Conservation (phyloP, 2,113 vertebrate species). For the Lepisosteus osseus region DNA sequence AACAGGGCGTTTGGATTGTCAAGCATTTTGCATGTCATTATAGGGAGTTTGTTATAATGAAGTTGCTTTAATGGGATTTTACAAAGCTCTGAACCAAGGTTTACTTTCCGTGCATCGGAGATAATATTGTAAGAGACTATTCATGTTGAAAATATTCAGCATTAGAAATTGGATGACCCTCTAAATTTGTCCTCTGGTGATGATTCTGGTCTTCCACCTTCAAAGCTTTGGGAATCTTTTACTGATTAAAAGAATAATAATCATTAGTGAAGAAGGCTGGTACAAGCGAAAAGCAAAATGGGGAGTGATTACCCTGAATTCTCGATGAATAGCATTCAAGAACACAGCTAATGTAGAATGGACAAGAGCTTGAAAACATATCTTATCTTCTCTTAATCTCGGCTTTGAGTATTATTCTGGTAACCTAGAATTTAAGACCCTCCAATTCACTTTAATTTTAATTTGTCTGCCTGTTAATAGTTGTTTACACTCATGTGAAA, state of each 20-base stretch:
- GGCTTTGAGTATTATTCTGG: too few relatives aligned
- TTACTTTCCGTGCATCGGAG: slow-evolving; percentile 35
- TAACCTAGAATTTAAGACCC: too few relatives aligned
- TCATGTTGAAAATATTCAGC: slow-evolving; percentile 52
- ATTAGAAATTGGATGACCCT: slow-evolving; percentile 26
- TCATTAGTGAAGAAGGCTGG: slow-evolving; percentile 36
- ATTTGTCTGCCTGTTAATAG: too few relatives aligned
- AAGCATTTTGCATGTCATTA: slow-evolving; percentile 52
- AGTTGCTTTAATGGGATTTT: slow-evolving; percentile 64
- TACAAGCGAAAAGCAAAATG: slow-evolving; percentile 30
- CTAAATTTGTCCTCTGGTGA: slow-evolving; percentile 40
- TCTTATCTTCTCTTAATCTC: too few relatives aligned
- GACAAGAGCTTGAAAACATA: slow-evolving; percentile 1
- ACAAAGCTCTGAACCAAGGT: slow-evolving; percentile 51
- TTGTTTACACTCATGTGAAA: too few relatives aligned
- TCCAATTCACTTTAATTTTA: too few relatives aligned
- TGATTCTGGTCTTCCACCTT: slow-evolving; percentile 55
- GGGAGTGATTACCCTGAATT: slow-evolving; percentile 52
- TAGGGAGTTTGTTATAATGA: slow-evolving; percentile 42
- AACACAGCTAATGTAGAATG: slow-evolving; percentile 46
- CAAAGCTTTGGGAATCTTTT: slow-evolving; percentile 28
- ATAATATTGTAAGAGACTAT: slow-evolving; percentile 62
- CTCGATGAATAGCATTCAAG: slow-evolving; percentile 44
- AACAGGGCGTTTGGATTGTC: slow-evolving; percentile 34
- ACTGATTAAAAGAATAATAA: slow-evolving; percentile 47